These are phyloP conservation scores for Rhorus exstirpatorius DNA, from an alignment of 2,888 invertebrate species.

Conservation along the genomic window DNA sequence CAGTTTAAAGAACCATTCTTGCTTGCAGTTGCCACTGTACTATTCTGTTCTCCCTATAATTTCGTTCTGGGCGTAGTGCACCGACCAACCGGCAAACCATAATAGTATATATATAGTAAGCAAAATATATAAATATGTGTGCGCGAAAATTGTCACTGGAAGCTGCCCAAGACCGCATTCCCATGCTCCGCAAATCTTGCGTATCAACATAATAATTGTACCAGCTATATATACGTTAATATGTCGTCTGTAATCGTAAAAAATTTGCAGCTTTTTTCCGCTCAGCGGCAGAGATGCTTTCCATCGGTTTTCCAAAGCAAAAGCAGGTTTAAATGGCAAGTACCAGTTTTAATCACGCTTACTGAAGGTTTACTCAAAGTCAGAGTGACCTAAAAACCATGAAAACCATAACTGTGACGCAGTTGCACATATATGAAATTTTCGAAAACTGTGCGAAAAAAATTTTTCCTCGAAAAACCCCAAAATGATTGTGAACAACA, in stretches of 20 bases:
- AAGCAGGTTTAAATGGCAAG: neutral
- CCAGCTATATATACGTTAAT: constrained; percentile 4
- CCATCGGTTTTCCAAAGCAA: no score
- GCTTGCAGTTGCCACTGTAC: constrained; percentile 20
- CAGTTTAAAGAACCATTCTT: constrained; percentile 65
- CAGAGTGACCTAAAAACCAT: no score
- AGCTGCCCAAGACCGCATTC: constrained; percentile 55
- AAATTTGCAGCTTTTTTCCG: neutral
- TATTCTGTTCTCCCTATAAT: constrained; percentile 53
- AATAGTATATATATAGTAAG: constrained; percentile 38
- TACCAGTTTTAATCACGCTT: no score
- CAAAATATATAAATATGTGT: constrained; percentile 8
- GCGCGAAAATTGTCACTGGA: constrained; percentile 28
- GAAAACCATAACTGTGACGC: no score
- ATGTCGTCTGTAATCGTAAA: constrained; percentile 17
- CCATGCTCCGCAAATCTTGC: constrained; percentile 50
- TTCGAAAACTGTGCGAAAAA: no score
- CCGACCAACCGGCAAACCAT: constrained; percentile 51
- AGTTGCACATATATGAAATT: no score
- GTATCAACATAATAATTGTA: constrained; percentile 46
- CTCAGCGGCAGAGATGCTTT: no score
- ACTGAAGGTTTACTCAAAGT: no score
- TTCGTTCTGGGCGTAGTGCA: constrained; percentile 47
- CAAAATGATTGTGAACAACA: no score
- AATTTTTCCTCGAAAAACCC: no score